These are phyloP conservation scores for Cephus pulcher DNA, from an alignment of 2,888 invertebrate species.

Conservation along the genomic window DNA sequence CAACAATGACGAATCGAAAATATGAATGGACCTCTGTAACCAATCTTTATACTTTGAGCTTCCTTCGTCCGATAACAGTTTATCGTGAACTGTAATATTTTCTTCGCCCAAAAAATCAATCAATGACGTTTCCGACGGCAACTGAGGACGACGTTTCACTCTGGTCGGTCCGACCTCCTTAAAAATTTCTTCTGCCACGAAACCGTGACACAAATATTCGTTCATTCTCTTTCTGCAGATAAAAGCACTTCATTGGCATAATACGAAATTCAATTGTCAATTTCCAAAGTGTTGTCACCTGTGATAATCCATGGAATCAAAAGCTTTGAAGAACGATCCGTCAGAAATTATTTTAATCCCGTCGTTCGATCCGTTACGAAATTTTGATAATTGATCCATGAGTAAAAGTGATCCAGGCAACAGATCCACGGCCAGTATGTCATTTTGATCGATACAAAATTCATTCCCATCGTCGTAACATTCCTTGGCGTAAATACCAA, in stretches of 20 bases:
- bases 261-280: not conserved
- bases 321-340: conserved; percentile 74
- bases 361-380: conserved; percentile 3
- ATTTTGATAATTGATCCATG: conserved; percentile 46
- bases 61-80: conserved; percentile 76
- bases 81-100: conserved; percentile 66
- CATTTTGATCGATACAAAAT: conserved; percentile 71
- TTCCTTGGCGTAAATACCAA: conserved; percentile 32
- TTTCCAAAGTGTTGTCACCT: conserved; percentile 68
- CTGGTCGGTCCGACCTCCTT: conserved; percentile 70
- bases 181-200: conserved; percentile 79
- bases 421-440: conserved; percentile 77
- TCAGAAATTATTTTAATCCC: conserved; percentile 47
- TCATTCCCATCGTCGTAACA: conserved; percentile 62
- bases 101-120: conserved; percentile 45
- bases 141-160: conserved; percentile 65
- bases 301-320: conserved; percentile 76
- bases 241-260: conserved; percentile 1
- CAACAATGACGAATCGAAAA: not conserved
- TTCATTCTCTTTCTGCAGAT: conserved; percentile 78
- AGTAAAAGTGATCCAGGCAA: conserved; percentile 76
- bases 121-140: conserved; percentile 56
- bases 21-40: conserved; percentile 74
- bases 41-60: conserved; percentile 81
- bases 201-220: conserved; percentile 81